Base-by-base conservation (phyloP, 2,888 invertebrate species). In the Diadegma fenestrale region DNA sequence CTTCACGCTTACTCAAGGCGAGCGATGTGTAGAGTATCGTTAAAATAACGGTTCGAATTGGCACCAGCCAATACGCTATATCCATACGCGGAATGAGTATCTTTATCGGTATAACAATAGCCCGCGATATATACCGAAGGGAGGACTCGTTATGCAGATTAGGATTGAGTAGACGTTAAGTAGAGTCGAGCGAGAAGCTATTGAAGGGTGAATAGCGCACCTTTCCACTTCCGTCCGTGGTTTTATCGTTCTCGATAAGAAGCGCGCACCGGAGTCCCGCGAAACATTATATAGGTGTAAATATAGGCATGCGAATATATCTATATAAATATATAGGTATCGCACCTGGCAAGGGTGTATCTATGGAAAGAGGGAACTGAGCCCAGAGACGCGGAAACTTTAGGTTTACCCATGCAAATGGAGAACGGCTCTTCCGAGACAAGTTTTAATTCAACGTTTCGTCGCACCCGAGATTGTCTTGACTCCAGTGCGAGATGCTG, bases 371-470 rank as follows among this genome's bases (percentile, higher is more conserved):
- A 26, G 69, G 80, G 68, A 77, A 77, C 43, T 45, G 82, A 78
- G 82, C 79, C 43, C 48, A 63, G 79, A 79, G 85, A 81, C 78
- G 79, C 82, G 80, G 84, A 86, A 88, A 88, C 85, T 88, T 88
- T 73, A 85, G 80, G 84, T 89, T 88, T 88, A 88, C 88, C 85
- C 87, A 89, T 90, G 89, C 89, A 90, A 89, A 89, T 89, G 85
- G 79, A 73, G 68, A 83, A 85, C 76, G 84, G 82, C 84, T 84
- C 82, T 84, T 80, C 66, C 85, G 84, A 80, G 88, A 85, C 88
- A 88, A 89, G 88, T 89, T 89, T 88, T 89, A 89, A 90, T 90
- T 88, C 89, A 90, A 89, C 89, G 87, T 88, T 88, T 87, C 87
- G 84, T 86, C 85, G 85, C 85, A 64, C 71, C 63, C 75, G 78